Evolutionary conservation across 2,113 vertebrate species (phyloP), one percentile per base, ranked within the genome.

Genomic region (Oceanites oceanicus): DNA sequence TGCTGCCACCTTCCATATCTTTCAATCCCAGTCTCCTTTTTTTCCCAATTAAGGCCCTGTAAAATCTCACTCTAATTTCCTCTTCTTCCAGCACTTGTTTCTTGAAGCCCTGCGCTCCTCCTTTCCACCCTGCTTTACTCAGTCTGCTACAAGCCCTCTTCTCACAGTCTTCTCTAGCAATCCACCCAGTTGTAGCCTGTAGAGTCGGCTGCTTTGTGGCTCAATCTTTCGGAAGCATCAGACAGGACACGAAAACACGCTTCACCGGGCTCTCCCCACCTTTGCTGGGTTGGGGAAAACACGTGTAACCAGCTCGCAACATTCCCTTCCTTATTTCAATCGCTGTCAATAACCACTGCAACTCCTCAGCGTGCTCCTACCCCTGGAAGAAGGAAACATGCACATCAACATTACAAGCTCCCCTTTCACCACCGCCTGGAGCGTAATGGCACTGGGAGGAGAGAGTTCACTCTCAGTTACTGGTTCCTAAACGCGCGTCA

Each of bases 391-490:
- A 55, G 82, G 72, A 36, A 40, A 49, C 40, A 15, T 2, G 4
- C 50, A 14, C 45, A 7, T 6, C 38, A 3, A 15, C 16, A 4
- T 18, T 9, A 49, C 27, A 15, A 14, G 56, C 23, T 40, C 36
- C 72, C 50, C 40, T 30, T 38, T 50, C 61, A 23, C 3, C 52
- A 11, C 55, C 0, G 1, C 66, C 73, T 1, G 17, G 58, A 53
- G 44, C 12, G 15, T 13, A 13, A 25, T 0, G 2, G 36, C 62
- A n/a, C 2, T 0, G 59, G 18, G 34, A 23, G 61, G 49, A 62
- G 55, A 38, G 44, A 44, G 23, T 1, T 80, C 50, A 7, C 49
- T 52, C 44, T 18, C 5, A 1, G 45, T 7, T 23, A 21, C 59
- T 0, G 2, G 49, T 29, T 86, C 84, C 89, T 12, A 18, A 40